Evolutionary conservation across 2,113 vertebrate genomes (phyloP).

Genomic region (Nipponia nippon): DNA sequence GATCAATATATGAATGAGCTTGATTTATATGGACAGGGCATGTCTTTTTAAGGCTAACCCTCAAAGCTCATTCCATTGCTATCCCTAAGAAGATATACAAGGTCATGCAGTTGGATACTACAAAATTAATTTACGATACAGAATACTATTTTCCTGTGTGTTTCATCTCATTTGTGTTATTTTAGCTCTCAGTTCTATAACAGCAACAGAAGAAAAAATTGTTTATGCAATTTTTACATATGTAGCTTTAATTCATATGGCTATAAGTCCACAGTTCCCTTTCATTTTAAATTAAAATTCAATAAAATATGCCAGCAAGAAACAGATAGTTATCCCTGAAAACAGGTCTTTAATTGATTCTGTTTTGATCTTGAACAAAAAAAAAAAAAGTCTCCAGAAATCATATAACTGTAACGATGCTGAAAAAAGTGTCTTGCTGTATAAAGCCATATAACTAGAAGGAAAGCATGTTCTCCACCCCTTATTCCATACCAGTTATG

Average conservation of each 20-base stretch:
- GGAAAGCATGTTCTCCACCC: background rate
- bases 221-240: background rate
- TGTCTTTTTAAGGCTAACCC: slow-evolving; percentile 1
- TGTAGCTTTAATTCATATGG: background rate
- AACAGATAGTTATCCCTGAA: background rate
- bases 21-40: slow-evolving; percentile 14
- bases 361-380: background rate
- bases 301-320: background rate
- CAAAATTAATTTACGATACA: background rate
- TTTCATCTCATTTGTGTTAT: background rate
- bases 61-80: background rate
- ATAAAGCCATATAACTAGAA: background rate
- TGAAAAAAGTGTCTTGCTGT: background rate
- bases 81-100: background rate
- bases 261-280: background rate
- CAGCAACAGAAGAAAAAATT: background rate
- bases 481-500: too few relatives aligned
- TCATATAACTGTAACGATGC: background rate
- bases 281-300: background rate
- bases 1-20: slow-evolving; percentile 21
- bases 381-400: background rate
- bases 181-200: background rate
- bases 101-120: background rate
- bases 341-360: background rate
- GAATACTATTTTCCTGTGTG: background rate